Evolutionary conservation across 2,113 vertebrate genomes (phyloP).

Genomic region (Triplophysa rosa): DNA sequence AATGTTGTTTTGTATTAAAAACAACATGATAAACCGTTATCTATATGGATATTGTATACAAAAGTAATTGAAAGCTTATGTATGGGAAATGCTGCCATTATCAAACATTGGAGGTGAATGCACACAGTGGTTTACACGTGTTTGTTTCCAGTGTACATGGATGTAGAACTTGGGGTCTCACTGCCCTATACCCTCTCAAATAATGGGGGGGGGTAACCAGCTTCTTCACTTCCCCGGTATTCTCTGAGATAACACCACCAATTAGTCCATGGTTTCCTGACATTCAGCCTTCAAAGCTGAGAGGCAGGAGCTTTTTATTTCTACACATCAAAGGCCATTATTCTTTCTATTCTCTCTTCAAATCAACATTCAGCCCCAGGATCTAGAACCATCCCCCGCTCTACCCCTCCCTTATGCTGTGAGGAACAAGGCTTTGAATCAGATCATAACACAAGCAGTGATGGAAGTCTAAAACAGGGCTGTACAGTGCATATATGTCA

Average conservation of each 20-base stretch:
- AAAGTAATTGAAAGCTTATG: no score
- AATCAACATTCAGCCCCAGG: constrained; percentile 72
- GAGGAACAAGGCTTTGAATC: constrained; percentile 60
- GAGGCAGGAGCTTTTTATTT: constrained; percentile 68
- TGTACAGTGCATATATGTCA: no score
- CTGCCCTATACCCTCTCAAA: not conserved
- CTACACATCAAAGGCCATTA: constrained; percentile 69
- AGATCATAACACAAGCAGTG: constrained; percentile 63
- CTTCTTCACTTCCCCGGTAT: constrained; percentile 44
- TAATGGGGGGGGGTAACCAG: constrained; percentile 31
- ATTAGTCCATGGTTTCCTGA: constrained; percentile 70
- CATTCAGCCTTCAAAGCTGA: constrained; percentile 67
- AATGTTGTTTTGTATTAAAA: no score
- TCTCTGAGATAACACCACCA: constrained; percentile 67
- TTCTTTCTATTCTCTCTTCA: constrained; percentile 70
- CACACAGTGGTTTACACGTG: not conserved
- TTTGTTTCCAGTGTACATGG: not conserved
- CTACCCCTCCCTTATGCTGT: constrained; percentile 47
- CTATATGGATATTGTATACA: no score
- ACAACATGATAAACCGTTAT: no score
- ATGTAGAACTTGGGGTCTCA: not conserved
- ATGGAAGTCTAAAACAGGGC: constrained; percentile 47
- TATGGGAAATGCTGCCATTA: no score
- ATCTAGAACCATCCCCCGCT: constrained; percentile 56
- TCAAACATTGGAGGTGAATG: not conserved